Percentiles rank a stretch among this genome's conserved stretches.
Conservation (phyloP, 2,113 vertebrate species). For the Gallinago jamesoni region DNA sequence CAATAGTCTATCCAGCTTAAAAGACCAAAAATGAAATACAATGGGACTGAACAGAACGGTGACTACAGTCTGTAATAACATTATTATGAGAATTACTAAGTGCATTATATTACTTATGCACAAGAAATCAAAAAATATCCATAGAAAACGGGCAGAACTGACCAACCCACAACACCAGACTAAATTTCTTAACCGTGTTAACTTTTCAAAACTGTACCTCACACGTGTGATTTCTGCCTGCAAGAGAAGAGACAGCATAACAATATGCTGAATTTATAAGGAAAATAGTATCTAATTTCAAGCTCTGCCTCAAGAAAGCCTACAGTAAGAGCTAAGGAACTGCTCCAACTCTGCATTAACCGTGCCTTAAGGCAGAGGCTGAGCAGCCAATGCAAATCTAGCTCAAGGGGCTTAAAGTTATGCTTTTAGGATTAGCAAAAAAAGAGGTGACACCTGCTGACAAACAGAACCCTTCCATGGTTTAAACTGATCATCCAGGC, state of each 20-base stretch:
- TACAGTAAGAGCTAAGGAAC: background rate
- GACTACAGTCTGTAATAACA: background rate
- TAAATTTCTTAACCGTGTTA: background rate
- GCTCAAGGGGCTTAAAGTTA: background rate
- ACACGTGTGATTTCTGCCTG: background rate
- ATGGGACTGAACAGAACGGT: background rate
- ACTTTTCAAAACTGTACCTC: background rate
- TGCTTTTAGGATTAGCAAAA: background rate
- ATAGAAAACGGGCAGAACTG: background rate
- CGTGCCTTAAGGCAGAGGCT: background rate
- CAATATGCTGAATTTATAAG: background rate
- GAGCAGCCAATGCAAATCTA: background rate
- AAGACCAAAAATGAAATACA: background rate
- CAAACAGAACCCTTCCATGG: background rate
- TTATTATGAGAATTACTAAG: background rate
- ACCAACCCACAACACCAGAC: background rate
- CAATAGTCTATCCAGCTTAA: conserved; percentile 42
- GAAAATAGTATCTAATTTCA: background rate
- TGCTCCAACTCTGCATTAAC: background rate
- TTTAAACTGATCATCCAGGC: background rate
- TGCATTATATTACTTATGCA: background rate
- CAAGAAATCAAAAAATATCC: background rate
- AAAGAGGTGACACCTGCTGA: background rate
- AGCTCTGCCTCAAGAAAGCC: background rate
- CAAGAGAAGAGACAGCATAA: background rate